Evolutionary conservation across 2,113 vertebrate species (phyloP).

Genomic region (Vimba vimba): DNA sequence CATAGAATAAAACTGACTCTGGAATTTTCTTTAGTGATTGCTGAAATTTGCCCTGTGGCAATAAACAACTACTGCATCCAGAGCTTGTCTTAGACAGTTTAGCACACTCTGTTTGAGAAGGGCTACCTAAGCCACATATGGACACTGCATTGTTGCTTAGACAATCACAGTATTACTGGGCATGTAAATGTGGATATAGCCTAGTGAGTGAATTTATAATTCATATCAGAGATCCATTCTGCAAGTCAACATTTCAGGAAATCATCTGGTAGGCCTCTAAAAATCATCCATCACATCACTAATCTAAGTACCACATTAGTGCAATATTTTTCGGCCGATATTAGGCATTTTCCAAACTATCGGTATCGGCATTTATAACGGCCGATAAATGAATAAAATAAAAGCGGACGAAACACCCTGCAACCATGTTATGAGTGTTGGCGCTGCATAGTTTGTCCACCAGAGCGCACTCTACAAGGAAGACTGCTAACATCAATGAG

Average conservation of each 20-base stretch:
- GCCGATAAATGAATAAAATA: too few relatives aligned
- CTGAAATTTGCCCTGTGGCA: constrained; percentile 42
- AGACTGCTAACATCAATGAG: too few relatives aligned
- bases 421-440: too few relatives aligned
- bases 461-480: too few relatives aligned
- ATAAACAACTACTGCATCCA: constrained; percentile 30
- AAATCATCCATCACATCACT: neutral
- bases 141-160: neutral
- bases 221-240: neutral
- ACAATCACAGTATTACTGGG: neutral
- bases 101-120: constrained; percentile 8
- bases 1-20: constrained; percentile 23
- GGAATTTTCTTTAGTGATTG: constrained; percentile 44
- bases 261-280: neutral
- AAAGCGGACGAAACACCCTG: too few relatives aligned
- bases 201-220: neutral
- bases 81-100: constrained; percentile 36
- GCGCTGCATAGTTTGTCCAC: too few relatives aligned
- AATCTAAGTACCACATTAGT: neutral
- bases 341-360: too few relatives aligned
- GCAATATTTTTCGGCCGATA: too few relatives aligned
- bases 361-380: too few relatives aligned
- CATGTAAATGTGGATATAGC: neutral
- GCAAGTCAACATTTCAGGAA: neutral
- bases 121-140: neutral